Base-by-base conservation (phyloP, 1,140 invertebrate species). In the Sminthurides bifidus region DNA sequence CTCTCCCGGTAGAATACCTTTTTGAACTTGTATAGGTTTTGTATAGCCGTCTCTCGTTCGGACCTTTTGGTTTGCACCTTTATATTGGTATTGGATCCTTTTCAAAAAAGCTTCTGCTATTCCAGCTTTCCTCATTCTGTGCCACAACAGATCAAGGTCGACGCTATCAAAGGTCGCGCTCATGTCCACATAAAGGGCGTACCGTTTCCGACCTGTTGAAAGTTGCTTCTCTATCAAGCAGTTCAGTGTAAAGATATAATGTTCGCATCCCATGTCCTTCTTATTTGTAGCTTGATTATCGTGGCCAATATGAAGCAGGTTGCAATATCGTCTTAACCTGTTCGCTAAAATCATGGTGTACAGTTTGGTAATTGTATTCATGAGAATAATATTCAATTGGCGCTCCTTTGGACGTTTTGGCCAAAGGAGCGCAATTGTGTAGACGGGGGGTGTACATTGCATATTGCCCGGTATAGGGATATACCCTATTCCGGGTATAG, bases 241-340 rank as follows among this genome's bases (percentile, higher is more conserved):
- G n/a, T 60, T 56, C 1, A 69, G 41, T 2, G 58, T 37, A 45
- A 65, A 68, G 0, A 67, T 58, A 35, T 67, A 63, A 10, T 69
- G 61, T 5, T 57, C 53, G 19, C 64, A 66, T 1, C 64, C 61
- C 8, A 33, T 61, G 12, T 52, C 41, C 27, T 52, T 61, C 33
- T 60, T 45, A 30, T 66, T 68, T 6, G 65, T 66, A 5, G 60
- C 61, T 57, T 68, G 67, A 33, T 38, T 58, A 35, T 67, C 44
- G 2, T 59, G 61, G 12, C 65, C 48, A 26, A 58, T 60, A 3
- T 60, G 44, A 43, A 60, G 44, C 24, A 45, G 29, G 41, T 60
- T 62, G 14, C 59, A 37, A 58, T 60, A 68, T 1, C 12, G 26
- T 4, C 50, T 44, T n/a, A 68, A 19, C 52, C 66, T 56, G 6